Conservation (phyloP, 2,888 invertebrate genomes). For the Parasteatoda lunata region DNA sequence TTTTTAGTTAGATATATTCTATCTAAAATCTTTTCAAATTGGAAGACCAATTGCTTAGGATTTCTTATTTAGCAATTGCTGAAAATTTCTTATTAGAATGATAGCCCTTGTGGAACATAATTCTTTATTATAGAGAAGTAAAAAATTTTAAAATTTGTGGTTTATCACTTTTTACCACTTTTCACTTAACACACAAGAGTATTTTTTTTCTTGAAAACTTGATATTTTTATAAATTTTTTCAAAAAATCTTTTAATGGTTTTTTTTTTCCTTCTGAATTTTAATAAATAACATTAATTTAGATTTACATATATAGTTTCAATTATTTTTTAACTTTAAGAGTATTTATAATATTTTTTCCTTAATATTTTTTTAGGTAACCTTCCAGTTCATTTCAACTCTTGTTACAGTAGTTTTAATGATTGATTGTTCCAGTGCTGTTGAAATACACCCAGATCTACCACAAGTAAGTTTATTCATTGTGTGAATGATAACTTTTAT, state of each 20-base stretch:
- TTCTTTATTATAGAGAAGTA: too few species aligned
- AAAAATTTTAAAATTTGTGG: too few species aligned
- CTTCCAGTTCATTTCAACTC: constrained; percentile 85
- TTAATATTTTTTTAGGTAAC: constrained; percentile 76
- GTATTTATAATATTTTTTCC: not conserved
- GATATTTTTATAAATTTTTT: not conserved
- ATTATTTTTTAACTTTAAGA: not conserved
- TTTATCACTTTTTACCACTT: too few species aligned
- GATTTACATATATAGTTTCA: not conserved
- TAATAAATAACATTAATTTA: constrained; percentile 47
- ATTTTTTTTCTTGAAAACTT: not conserved
- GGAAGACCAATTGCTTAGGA: too few species aligned
- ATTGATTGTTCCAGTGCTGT: constrained; percentile 88
- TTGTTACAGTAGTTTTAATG: constrained; percentile 85
- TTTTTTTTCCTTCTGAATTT: not conserved
- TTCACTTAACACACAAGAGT: not conserved
- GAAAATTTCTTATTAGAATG: too few species aligned
- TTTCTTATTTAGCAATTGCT: too few species aligned
- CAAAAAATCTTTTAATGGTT: not conserved
- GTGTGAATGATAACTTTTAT: not conserved
- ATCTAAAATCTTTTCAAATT: too few species aligned
- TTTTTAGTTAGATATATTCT: too few species aligned
- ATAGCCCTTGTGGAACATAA: too few species aligned
- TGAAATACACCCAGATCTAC: constrained; percentile 81
- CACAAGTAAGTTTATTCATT: constrained; percentile 77